phyloP scores from a whole-genome alignment of 2,797 vertebrate species.

The Urosaurus nigricauda region DNA sequence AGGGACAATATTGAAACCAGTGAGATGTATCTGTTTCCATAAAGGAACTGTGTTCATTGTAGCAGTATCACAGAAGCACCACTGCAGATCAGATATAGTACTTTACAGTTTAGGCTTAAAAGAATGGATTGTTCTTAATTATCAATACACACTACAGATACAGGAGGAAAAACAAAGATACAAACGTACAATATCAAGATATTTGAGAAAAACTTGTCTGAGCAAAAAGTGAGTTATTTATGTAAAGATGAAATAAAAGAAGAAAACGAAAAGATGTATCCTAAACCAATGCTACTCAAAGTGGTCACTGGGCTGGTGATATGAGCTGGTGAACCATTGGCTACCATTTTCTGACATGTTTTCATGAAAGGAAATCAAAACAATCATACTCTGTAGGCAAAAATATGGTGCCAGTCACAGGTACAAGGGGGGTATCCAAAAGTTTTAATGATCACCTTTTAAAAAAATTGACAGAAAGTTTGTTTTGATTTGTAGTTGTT shows the following conservation, averaged over 20 bases:
- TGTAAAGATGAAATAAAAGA: not conserved
- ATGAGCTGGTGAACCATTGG: too few species aligned
- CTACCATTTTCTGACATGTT: too few species aligned
- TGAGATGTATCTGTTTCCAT: slow-evolving; percentile 54
- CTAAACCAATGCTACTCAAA: not conserved
- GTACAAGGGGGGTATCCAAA: too few species aligned
- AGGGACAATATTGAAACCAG: slow-evolving; percentile 54
- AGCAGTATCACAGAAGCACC: slow-evolving; percentile 26
- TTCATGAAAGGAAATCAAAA: too few species aligned
- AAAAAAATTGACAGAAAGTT: too few species aligned
- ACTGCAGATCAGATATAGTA: slow-evolving; percentile 12
- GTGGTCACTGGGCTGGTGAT: too few species aligned
- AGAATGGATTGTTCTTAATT: slow-evolving; percentile 46
- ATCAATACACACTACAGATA: slow-evolving; percentile 33
- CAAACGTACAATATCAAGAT: not conserved
- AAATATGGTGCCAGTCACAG: too few species aligned
- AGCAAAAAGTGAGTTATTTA: not conserved
- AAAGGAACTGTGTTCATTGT: slow-evolving; percentile 38
- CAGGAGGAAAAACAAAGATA: not conserved
- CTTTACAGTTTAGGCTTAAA: slow-evolving; percentile 9
- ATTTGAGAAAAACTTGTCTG: not conserved
- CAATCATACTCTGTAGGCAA: too few species aligned
- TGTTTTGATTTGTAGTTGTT: too few species aligned
- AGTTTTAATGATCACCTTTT: too few species aligned
- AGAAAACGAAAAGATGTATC: not conserved